Base-by-base conservation (phyloP, 2,113 vertebrate species). In the Oncorhynchus gorbuscha region DNA sequence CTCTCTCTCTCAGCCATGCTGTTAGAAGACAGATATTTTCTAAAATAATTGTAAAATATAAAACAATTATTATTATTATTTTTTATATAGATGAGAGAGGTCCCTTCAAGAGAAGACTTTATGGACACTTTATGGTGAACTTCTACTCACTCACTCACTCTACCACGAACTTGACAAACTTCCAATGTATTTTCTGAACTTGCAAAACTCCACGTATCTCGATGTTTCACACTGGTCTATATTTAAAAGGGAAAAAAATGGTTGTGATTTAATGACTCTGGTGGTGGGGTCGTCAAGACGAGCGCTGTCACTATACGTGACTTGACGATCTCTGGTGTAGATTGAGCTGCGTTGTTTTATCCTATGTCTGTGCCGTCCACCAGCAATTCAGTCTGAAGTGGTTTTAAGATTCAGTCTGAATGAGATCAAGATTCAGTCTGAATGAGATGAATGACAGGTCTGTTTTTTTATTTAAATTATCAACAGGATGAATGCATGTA, bases 11-110 rank as follows among this genome's bases (percentile, higher is more conserved):
- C 85, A 91, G 89, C 89, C 91, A 91, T 92, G 90, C 84, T 78
- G 88, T 92, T 92, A 86, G 88, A 90, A 91, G 4, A 55, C 49
- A 55, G 90, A 90, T 93, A 91, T 93, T 91, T 91, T 93, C 82
- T 76, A 89, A 93, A 90, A 88, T 89, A n/a, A 62, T 24, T 90
- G 89, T 88, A 88, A 93, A 88, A 91, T 91, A 74, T 55, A 67
- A 18, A 88, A 85, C 90, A 28, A 28, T 28, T 28, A 3, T 28
- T 28, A 28, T 28, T 3, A 28, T 91, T 92, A 92, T 93, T 93
- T 91, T 91, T 90, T 89, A 73, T 87, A 90, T 91, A 72, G 85
- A 73, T 59, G 5, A 6, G 65, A 72, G 59, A 83, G 61, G 61
- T 64, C 61, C 22, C n/a, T 76, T 74, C 76, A 83, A 81, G 28